Percentiles rank a stretch among this genome's conserved stretches.
These are phyloP conservation scores for Acromyrmex echinatior DNA, from an alignment of 1,140 invertebrate species.

Conservation along the genomic window DNA sequence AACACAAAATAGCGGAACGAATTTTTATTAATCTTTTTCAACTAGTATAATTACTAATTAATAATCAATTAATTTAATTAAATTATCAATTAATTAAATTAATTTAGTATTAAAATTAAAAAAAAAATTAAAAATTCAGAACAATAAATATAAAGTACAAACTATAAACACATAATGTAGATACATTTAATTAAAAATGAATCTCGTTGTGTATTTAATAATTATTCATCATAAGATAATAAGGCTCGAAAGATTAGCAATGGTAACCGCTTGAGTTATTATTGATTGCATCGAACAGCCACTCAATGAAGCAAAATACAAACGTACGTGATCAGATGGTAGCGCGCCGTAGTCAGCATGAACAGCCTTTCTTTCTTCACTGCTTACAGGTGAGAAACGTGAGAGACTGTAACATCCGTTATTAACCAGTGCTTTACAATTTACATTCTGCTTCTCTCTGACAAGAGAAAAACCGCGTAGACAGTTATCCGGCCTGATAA, in stretches of 20 bases:
- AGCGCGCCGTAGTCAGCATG: constrained; percentile 22
- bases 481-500: constrained; percentile 57
- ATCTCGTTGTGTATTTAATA: background rate
- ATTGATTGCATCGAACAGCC: background rate
- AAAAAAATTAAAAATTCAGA: no score
- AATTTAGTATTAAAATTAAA: no score
- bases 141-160: no score
- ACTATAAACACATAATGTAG: no score
- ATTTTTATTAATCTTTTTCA: no score
- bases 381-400: constrained; percentile 31
- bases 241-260: background rate
- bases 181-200: background rate
- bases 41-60: no score
- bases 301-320: constrained; percentile 31
- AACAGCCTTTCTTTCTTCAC: constrained; percentile 16
- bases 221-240: background rate
- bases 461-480: constrained; percentile 46
- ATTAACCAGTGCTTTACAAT: constrained; percentile 56
- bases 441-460: constrained; percentile 34
- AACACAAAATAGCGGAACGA: no score
- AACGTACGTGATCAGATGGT: constrained; percentile 36
- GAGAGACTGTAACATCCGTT: constrained; percentile 52
- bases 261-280: constrained; percentile 8
- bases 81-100: no score
- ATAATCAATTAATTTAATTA: no score